Conservation (phyloP, 2,113 vertebrate species). For the Gymnorhina tibicen region DNA sequence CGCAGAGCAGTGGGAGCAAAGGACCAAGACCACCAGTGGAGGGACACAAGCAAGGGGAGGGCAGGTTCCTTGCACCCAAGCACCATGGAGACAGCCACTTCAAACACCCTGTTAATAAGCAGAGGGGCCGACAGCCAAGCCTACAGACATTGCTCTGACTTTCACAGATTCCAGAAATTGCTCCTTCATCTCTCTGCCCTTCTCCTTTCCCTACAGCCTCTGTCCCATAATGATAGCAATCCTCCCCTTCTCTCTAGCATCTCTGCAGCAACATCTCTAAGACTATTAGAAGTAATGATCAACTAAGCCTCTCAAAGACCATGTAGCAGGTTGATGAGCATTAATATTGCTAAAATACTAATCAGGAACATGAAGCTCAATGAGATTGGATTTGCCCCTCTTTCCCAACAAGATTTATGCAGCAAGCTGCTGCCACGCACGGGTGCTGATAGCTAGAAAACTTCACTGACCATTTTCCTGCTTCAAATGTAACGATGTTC, state of each 20-base stretch:
- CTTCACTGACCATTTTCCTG: not conserved
- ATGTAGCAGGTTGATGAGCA: not conserved
- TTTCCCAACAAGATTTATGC: not conserved
- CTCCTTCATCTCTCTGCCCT: not conserved
- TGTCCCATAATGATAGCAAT: accelerated
- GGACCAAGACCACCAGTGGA: not conserved
- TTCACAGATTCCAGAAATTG: not conserved
- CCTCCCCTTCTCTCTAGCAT: not conserved
- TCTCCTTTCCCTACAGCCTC: not conserved
- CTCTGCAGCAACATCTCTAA: not conserved
- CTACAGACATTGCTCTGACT: not conserved
- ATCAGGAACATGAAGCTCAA: not conserved
- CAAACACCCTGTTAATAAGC: not conserved
- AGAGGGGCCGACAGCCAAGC: accelerated
- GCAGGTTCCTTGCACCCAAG: not conserved
- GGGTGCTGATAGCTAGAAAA: not conserved
- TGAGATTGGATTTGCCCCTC: not conserved
- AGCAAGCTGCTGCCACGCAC: not conserved
- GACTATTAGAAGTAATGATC: not conserved
- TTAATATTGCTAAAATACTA: not conserved
- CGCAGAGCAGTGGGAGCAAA: not conserved
- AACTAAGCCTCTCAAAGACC: not conserved
- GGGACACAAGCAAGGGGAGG: not conserved
- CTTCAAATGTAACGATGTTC: not conserved
- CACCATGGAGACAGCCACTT: not conserved